Conservation (phyloP, 2,113 vertebrate species). For the Herpailurus yagouaroundi region DNA sequence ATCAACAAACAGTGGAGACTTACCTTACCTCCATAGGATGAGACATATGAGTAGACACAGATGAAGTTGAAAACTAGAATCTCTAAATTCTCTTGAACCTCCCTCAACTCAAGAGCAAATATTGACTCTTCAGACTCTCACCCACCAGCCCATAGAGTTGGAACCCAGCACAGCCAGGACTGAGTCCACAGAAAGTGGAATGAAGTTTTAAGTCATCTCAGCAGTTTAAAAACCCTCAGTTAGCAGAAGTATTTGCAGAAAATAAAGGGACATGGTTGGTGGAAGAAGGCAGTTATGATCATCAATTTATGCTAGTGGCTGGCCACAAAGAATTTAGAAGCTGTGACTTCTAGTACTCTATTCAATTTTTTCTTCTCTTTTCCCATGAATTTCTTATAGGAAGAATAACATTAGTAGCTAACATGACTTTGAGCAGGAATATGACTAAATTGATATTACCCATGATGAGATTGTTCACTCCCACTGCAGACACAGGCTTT, state of each 20-base stretch:
- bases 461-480: neutral
- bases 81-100: neutral
- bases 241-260: neutral
- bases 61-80: neutral
- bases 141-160: neutral
- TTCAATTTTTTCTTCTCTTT: neutral
- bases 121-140: neutral
- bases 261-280: neutral
- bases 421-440: neutral
- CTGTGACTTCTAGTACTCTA: neutral
- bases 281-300: neutral
- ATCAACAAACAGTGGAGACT: neutral
- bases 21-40: neutral
- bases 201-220: neutral
- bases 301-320: neutral
- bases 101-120: neutral
- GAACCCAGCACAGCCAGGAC: neutral
- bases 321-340: neutral
- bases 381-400: neutral
- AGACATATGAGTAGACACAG: neutral
- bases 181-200: neutral
- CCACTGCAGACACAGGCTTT: neutral
- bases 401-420: neutral
- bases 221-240: neutral
- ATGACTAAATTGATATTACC: neutral